Conservation (phyloP, 1,140 invertebrate species). For the Argopecten irradians region DNA sequence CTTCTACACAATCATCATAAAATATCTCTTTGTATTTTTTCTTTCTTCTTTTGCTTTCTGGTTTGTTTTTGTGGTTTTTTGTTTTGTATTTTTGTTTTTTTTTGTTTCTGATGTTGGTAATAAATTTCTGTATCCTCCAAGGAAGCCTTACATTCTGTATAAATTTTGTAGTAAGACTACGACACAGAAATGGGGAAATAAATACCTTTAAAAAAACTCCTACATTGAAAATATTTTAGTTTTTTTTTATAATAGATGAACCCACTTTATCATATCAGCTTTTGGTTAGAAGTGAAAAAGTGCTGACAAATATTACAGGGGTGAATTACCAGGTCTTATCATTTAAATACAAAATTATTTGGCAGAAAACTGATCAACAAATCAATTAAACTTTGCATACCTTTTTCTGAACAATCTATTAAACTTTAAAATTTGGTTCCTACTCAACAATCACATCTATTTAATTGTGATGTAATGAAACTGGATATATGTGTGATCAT, state of each 20-base stretch:
- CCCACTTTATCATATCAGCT: not conserved
- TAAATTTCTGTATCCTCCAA: not conserved
- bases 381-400: not conserved
- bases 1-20: not conserved
- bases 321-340: not conserved
- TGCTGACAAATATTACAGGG: not conserved
- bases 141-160: too few species aligned
- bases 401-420: too few species aligned
- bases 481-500: not conserved
- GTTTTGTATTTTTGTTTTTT: too few species aligned
- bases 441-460: not conserved
- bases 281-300: too few species aligned
- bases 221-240: not conserved
- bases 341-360: constrained; percentile 11
- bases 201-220: not conserved
- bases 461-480: constrained; percentile 18
- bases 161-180: not conserved
- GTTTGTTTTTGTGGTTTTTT: too few species aligned
- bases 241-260: not conserved
- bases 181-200: not conserved
- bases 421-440: not conserved
- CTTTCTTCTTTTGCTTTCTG: not conserved
- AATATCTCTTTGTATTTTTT: too few species aligned
- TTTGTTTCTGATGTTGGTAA: constrained; percentile 1
- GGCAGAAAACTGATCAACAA: not conserved